phyloP scores from a whole-genome alignment of 2,113 vertebrate species.

The Cavia aperea region DNA sequence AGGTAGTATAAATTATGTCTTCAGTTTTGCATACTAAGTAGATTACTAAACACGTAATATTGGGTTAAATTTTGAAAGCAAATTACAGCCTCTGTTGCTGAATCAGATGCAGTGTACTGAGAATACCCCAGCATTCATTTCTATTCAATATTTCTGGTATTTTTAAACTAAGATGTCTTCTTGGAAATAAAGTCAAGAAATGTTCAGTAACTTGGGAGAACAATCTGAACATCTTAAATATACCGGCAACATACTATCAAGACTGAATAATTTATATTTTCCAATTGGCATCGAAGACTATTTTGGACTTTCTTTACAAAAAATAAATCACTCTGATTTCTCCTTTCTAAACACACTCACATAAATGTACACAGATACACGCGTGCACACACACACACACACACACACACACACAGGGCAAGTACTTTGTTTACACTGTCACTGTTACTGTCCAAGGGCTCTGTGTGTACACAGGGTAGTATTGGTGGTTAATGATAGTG shows the following conservation, averaged over 20 bases:
- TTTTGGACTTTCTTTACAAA: slow-evolving; percentile 3
- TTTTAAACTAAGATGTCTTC: neutral
- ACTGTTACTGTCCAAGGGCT: neutral
- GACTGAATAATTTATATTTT: slow-evolving; percentile 25
- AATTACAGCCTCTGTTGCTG: neutral
- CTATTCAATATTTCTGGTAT: neutral
- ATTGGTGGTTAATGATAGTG: neutral
- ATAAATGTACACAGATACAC: neutral
- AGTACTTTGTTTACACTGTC: neutral
- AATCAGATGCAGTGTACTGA: neutral
- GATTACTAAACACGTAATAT: neutral
- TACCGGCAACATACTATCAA: neutral
- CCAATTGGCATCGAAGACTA: neutral
- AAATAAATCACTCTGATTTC: neutral
- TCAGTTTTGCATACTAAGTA: neutral
- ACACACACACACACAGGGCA: neutral
- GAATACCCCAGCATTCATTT: neutral
- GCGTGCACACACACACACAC: too few relatives aligned
- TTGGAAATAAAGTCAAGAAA: slow-evolving; percentile 13
- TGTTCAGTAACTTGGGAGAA: neutral
- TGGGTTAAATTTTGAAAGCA: neutral
- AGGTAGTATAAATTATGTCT: neutral
- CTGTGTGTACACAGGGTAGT: neutral
- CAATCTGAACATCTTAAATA: neutral
- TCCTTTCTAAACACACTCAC: neutral